Evolutionary conservation across 2,888 invertebrate genomes (phyloP), one percentile per base, ranked within the genome.

Genomic region (Agriotes lineatus): DNA sequence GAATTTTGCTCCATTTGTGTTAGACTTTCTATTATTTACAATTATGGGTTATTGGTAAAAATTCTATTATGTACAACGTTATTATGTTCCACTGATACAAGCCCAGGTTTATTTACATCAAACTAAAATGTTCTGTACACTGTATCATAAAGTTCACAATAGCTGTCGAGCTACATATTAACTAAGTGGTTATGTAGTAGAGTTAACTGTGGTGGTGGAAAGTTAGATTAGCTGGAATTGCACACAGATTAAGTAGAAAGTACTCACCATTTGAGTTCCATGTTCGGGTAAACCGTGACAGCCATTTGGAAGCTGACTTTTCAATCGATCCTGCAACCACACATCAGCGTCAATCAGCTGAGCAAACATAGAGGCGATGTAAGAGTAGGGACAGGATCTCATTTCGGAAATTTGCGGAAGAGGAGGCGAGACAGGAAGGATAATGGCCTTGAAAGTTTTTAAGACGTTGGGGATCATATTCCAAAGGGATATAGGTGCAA

Each of bases 211-310:
- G 67, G 63, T 67, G 58, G 67, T 69, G 59, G 59, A 63, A 65
- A 67, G 57, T 71, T 61, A 61, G 61, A 61, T 61, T 61, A 44
- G 48, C 57, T 54, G 42, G 35, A 54, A 50, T 12, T 22, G 56
- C 33, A 45, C 37, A 37, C 19, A 30, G 30, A 35, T 44, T 58
- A 42, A 42, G 19, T 39, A 25, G 5, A 54, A 22, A 44, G 45
- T 78, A 82, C 83, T 83, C 74, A 83, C 83, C 83, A 83, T 70
- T 83, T 82, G 64, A 83, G 79, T 73, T 83, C 83, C 79, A 83
- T 82, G 78, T 83, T 83, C 66, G 83, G 81, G 73, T 82, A 83
- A 73, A 83, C 81, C 61, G 83, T 83, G 77, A 83, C 83, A 75
- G 83, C 83, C 83, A 83, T 83, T 70, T 77, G 73, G 58, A 50